A percentile compares a stretch with the other conserved stretches of the same genome.
Evolutionary conservation across 2,888 invertebrate species (phyloP).

Genomic region (Pristionchus entomophagus): DNA sequence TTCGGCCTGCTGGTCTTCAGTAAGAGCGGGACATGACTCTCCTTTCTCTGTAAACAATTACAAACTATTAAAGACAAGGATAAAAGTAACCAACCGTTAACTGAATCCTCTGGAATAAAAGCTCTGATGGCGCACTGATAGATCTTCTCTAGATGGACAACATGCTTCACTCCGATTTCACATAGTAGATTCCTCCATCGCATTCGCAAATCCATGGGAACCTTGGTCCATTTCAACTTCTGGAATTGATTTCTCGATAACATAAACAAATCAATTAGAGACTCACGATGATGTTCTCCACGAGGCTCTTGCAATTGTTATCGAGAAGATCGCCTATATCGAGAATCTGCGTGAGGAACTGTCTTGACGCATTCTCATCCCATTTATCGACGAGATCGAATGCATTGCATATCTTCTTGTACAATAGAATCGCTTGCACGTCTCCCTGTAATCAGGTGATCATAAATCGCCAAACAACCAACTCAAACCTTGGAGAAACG

Average conservation of each 20-base stretch:
- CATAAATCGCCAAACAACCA: neutral
- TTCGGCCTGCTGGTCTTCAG: conserved; percentile 41
- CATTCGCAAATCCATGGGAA: conserved; percentile 40
- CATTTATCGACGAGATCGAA: conserved; percentile 47
- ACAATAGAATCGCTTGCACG: conserved; percentile 33
- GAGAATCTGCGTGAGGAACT: conserved; percentile 43
- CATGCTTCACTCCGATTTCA: conserved; percentile 47
- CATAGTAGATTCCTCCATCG: conserved; percentile 42
- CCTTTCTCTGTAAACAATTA: neutral
- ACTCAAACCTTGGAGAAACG: neutral
- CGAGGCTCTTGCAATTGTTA: conserved; percentile 47
- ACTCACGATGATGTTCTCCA: conserved; percentile 44
- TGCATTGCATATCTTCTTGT: conserved; percentile 47
- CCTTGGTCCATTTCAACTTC: conserved; percentile 43
- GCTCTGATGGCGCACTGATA: conserved; percentile 23
- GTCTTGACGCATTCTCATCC: conserved; percentile 18
- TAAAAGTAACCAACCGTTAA: conserved; percentile 29
- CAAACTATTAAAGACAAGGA: neutral
- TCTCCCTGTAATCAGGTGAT: conserved; percentile 35
- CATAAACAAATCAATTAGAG: neutral
- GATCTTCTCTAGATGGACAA: conserved; percentile 46
- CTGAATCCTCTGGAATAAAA: neutral
- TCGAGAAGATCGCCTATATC: conserved; percentile 38
- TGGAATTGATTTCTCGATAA: neutral
- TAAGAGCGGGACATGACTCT: neutral